A percentile compares a stretch with the other conserved stretches of the same genome.
Conservation (phyloP, 2,113 vertebrate species). For the Marcusenius ussheri region DNA sequence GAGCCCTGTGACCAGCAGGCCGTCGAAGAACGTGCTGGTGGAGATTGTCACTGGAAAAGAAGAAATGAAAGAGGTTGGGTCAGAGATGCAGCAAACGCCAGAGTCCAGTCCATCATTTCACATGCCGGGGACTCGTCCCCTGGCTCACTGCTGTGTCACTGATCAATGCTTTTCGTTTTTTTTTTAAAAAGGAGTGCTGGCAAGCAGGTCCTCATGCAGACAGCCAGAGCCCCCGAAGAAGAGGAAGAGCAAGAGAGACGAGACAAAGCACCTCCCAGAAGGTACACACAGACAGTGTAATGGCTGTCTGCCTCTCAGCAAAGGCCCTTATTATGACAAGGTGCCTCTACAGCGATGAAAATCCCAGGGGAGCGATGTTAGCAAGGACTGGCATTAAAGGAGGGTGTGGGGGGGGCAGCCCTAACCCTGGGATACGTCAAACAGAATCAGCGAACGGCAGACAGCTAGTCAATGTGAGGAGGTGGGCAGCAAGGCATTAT, state of each 20-base stretch:
- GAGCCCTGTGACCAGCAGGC: constrained; percentile 89
- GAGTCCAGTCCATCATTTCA: background rate
- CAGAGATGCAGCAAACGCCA: constrained; percentile 13
- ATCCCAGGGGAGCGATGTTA: background rate
- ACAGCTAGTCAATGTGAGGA: background rate
- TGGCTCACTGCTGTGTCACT: background rate
- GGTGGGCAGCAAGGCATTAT: background rate
- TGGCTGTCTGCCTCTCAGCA: background rate
- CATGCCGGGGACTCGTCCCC: background rate
- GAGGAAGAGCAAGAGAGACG: background rate
- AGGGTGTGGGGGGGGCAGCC: background rate
- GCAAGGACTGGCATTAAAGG: background rate
- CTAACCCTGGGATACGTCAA: background rate
- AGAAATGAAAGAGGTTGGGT: constrained; percentile 22
- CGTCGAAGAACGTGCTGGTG: constrained; percentile 91
- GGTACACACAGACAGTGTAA: background rate
- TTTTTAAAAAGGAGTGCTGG: background rate
- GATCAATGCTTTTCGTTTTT: background rate
- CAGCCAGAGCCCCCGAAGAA: background rate
- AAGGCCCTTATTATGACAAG: background rate
- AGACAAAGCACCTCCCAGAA: background rate
- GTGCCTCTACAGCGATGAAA: background rate
- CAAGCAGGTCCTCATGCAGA: background rate
- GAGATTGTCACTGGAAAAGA: constrained; percentile 82
- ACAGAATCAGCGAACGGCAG: background rate